Evolutionary conservation across 2,113 vertebrate species (phyloP), one percentile per base, ranked within the genome.

Genomic region (Paralichthys olivaceus): DNA sequence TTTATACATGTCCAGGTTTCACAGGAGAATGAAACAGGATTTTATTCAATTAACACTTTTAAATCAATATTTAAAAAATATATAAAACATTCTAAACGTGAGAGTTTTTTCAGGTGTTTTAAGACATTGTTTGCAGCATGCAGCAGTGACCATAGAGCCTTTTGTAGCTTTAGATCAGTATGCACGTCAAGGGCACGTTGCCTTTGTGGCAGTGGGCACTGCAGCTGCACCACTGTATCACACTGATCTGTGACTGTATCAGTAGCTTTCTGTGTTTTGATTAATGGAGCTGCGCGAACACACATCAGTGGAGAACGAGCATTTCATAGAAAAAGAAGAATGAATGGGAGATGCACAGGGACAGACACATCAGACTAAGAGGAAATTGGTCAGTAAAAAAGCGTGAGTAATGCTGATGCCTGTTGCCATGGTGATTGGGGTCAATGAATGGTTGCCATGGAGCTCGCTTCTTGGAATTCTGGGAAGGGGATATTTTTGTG

Each of bases 381-480:
- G 89, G 76, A 91, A 93, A 87, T 80, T 91, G 84, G 89, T 92
- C 87, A 90, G 80, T 77, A 32, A 76, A 81, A 81, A 81, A 71
- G 55, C 29, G 64, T 40, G 70, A 81, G 84, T 87, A 85, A 89
- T 80, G 77, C 80, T 82, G 86, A 89, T 85, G 89, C 84, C 81
- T 84, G 92, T 92, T 92, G 74, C 90, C 87, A 89, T 93, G 84
- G 92, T 80, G 84, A 93, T 89, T 72, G 69, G 77, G 87, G 85
- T 91, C 87, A 89, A 79, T 91, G 89, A 91, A 79, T 81, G 85
- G 92, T 92, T 92, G 89, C 89, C 80, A 89, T 91, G 88, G 89
- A 83, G 85, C 82, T 82, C 0, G 17, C 84, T 84, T 63, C 87
- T 90, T 89, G 81, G 67, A 84, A 88, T 86, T 89, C 81, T 76